Conservation (phyloP, 2,113 vertebrate species). For the Calidris pugnax region DNA sequence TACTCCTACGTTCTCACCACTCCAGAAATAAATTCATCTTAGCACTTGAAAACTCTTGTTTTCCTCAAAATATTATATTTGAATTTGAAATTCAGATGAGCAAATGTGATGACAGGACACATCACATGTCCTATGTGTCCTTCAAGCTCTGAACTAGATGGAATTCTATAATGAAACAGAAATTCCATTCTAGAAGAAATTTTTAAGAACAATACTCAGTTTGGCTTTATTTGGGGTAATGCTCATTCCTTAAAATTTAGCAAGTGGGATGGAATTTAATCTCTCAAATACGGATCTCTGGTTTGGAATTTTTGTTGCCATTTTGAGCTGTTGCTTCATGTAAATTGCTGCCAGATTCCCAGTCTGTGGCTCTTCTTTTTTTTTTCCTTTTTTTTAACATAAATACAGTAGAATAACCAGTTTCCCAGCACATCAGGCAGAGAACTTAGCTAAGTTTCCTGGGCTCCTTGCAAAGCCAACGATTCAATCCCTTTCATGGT, state of each 20-base stretch:
- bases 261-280: not conserved
- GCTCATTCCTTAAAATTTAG: not conserved
- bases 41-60: not conserved
- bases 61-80: not conserved
- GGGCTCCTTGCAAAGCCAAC: not conserved
- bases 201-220: not conserved
- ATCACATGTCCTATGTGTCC: not conserved
- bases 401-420: not conserved
- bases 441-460: not conserved
- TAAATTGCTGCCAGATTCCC: not conserved
- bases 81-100: not conserved
- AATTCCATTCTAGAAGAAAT: not conserved
- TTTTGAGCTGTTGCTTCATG: not conserved
- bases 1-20: not conserved
- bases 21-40: not conserved
- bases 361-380: not conserved
- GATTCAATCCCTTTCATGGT: not conserved
- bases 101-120: not conserved
- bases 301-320: not conserved
- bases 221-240: not conserved
- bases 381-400: not conserved
- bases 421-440: not conserved
- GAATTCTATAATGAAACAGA: not conserved
- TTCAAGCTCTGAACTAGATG: not conserved
- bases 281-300: not conserved